Evolutionary conservation across 2,888 invertebrate species (phyloP).

Genomic region (Brachyptera putata): DNA sequence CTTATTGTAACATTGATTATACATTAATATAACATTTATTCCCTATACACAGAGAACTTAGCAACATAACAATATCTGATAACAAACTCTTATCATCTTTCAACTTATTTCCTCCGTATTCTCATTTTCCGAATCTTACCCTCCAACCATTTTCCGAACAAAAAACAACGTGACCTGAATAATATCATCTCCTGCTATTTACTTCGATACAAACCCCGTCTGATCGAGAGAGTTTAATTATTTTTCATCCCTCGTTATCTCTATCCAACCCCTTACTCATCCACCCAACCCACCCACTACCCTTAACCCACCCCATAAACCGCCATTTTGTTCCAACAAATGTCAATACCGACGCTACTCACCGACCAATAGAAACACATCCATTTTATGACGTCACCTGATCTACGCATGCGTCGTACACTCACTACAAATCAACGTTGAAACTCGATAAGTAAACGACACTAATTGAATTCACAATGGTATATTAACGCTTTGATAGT

Average conservation of each 20-base stretch:
- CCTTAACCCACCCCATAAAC: not conserved
- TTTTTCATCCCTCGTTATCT: slow-evolving; percentile 10
- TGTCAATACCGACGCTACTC: slow-evolving; percentile 12
- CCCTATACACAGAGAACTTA: too few species aligned
- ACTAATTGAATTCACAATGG: slow-evolving; percentile 10
- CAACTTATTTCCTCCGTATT: too few species aligned
- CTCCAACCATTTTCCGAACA: too few species aligned
- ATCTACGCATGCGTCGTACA: not conserved
- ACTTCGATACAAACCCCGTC: slow-evolving; percentile 2
- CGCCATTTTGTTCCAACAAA: slow-evolving; percentile 17
- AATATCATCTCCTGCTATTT: not conserved
- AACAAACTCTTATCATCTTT: too few species aligned
- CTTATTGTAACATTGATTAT: too few species aligned
- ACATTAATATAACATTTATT: too few species aligned
- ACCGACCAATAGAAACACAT: not conserved
- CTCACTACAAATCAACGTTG: not conserved
- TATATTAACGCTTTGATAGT: slow-evolving; percentile 19
- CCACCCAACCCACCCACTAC: not conserved
- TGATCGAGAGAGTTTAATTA: slow-evolving; percentile 17
- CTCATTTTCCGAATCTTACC: too few species aligned
- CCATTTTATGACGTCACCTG: slow-evolving; percentile 12
- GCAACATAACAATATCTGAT: too few species aligned
- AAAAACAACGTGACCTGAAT: too few species aligned
- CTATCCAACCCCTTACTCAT: not conserved
- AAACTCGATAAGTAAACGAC: slow-evolving; percentile 6